phyloP scores from a whole-genome alignment of 2,888 invertebrate genomes.

The Stenolophus ochropezus region DNA sequence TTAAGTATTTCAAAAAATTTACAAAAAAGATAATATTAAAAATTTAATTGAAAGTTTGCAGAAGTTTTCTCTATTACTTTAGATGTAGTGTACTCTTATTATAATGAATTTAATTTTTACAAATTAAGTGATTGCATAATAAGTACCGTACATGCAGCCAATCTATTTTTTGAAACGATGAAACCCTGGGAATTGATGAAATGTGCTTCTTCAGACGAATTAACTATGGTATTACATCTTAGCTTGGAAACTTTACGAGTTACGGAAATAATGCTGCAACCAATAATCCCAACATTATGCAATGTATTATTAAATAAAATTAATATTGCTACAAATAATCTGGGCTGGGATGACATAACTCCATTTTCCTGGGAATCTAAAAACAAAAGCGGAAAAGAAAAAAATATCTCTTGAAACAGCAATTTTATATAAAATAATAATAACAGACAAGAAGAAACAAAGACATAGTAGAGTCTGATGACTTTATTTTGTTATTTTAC shows the following conservation, averaged over 20 bases:
- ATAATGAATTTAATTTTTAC: too few relatives aligned
- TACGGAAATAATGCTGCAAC: conserved; percentile 86
- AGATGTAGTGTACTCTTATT: conserved; percentile 80
- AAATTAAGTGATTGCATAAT: conserved; percentile 88
- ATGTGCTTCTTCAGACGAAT: conserved; percentile 73
- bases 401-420: conserved; percentile 65
- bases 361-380: conserved; percentile 67
- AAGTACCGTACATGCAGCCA: conserved; percentile 84
- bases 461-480: conserved; percentile 22
- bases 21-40: conserved; percentile 73
- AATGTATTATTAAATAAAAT: conserved; percentile 83
- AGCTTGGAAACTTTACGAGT: conserved; percentile 90
- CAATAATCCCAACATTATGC: conserved; percentile 87
- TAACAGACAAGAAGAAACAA: conserved; percentile 62
- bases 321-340: conserved; percentile 71
- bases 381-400: conserved; percentile 63
- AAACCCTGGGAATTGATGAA: conserved; percentile 93
- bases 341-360: conserved; percentile 74
- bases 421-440: conserved; percentile 69
- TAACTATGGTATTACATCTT: conserved; percentile 86
- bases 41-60: conserved; percentile 76
- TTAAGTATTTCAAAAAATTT: conserved; percentile 78
- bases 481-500: conserved; percentile 50
- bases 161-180: conserved; percentile 89
- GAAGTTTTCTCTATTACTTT: conserved; percentile 66